Evolutionary conservation across 2,888 invertebrate genomes (phyloP), one percentile per base, ranked within the genome.

Genomic region (Agriotes lineatus): DNA sequence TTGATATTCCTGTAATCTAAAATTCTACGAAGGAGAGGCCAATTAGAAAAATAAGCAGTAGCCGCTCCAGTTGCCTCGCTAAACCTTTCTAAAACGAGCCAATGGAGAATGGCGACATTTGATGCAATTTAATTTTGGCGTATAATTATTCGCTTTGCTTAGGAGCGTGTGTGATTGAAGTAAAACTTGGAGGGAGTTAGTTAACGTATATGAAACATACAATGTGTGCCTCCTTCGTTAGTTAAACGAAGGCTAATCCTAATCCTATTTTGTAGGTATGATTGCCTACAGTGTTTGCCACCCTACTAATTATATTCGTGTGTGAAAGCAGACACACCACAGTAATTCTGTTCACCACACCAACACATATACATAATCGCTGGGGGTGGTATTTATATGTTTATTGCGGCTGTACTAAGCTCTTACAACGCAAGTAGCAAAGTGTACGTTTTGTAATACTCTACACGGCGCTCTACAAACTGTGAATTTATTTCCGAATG

Each of bases 211-310:
- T 16, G 16, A 33, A 52, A 16, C 9, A 9, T n/a, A 16, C 7
- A 52, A 18, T 66, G 54, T 54, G 54, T 48, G 52, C 61, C 48
- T 50, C 54, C 63, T 69, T 69, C 57, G 45, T 64, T 64, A 59
- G 64, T 69, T 69, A 64, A 56, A 60, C 64, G 59, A 56, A 61
- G 65, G 64, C 56, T 69, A 60, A 69, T 69, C 69, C 60, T 69
- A 69, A 69, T 69, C 69, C 69, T 69, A 69, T 65, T 60, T 64
- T 57, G 60, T 56, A 60, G 64, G 64, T 69, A 69, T 59, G 64
- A 64, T 68, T 68, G 59, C 68, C 42, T 62, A 62, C 63, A 58
- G 54, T 68, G 59, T 64, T 63, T 56, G 52, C 52, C 35, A 30
- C 62, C 45, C 62, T 63, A 59, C 44, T 68, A 68, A 68, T 68